Evolutionary conservation across 2,113 vertebrate genomes (phyloP).

Genomic region (Scatophagus argus): DNA sequence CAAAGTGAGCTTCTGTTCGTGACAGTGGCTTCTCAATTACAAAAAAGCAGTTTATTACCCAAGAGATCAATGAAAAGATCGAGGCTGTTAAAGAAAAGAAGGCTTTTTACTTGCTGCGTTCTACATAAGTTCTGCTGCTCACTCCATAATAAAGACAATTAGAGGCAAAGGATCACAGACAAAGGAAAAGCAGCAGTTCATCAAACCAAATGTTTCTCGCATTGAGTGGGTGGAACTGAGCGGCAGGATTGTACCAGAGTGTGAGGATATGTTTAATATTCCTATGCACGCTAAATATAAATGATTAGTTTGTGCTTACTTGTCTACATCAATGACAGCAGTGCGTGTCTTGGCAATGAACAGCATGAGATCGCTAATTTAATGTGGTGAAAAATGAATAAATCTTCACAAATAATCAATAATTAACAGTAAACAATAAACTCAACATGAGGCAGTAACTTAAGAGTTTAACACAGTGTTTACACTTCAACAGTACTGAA

Average conservation of each 20-base stretch:
- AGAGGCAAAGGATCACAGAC: conserved; percentile 21
- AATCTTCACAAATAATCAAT: conserved; percentile 10
- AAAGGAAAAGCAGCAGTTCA: conserved; percentile 30
- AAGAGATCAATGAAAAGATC: conserved; percentile 80
- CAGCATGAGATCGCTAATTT: conserved; percentile 2
- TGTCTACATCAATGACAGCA: conserved; percentile 8
- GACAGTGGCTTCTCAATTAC: conserved; percentile 77
- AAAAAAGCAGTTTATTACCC: conserved; percentile 79
- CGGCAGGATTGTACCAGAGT: conserved; percentile 25
- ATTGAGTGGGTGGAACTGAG: conserved; percentile 13
- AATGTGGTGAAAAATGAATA: conserved; percentile 13
- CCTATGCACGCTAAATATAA: conserved; percentile 17
- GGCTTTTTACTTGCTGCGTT: conserved; percentile 57
- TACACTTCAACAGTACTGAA: neutral
- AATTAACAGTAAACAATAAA: neutral
- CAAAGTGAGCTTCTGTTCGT: conserved; percentile 58
- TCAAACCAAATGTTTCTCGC: conserved; percentile 44
- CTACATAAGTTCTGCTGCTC: conserved; percentile 52
- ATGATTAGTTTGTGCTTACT: conserved; percentile 14
- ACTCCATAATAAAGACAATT: conserved; percentile 72
- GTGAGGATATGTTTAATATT: conserved; percentile 25
- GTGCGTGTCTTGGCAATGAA: neutral
- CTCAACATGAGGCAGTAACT: neutral
- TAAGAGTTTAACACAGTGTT: neutral
- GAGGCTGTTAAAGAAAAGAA: conserved; percentile 65